Evolutionary conservation across 2,797 vertebrate species (phyloP).

Genomic region (Enteromius trimaculatus): DNA sequence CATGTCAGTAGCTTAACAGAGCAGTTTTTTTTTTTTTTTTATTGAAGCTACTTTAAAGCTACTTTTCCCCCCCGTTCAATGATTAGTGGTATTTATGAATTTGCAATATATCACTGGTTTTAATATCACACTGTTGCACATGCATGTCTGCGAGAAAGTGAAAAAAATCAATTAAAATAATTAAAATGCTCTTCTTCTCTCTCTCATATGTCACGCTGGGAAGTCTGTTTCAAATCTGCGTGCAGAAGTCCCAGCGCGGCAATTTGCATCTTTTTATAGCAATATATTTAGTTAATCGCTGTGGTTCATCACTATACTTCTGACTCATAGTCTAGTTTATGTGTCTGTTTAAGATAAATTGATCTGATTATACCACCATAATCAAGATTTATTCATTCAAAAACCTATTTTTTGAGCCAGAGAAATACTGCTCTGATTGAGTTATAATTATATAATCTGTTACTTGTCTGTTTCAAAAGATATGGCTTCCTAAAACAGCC

Average conservation of each 20-base stretch:
- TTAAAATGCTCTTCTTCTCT: constrained; percentile 3
- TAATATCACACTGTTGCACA: neutral
- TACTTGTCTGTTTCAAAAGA: constrained; percentile 22
- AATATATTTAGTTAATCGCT: neutral
- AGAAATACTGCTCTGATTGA: constrained; percentile 18
- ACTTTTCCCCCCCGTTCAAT: too few relatives aligned
- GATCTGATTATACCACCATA: constrained; percentile 12
- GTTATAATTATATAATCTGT: constrained; percentile 13
- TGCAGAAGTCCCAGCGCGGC: neutral
- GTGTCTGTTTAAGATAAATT: constrained; percentile 6
- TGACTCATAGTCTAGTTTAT: constrained; percentile 18
- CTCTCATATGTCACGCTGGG: neutral
- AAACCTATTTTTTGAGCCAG: neutral
- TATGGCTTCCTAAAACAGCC: neutral
- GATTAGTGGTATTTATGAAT: neutral
- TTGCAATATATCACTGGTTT: neutral
- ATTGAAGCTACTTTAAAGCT: neutral
- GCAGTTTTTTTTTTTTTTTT: too few relatives aligned
- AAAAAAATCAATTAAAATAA: neutral
- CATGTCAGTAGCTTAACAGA: neutral
- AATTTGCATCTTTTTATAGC: constrained; percentile 27
- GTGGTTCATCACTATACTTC: neutral
- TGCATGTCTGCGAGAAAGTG: neutral
- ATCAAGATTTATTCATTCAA: constrained; percentile 31
- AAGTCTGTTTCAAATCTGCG: neutral